Evolutionary conservation across 2,888 invertebrate species (phyloP).

Genomic region (Candidula unifasciata): DNA sequence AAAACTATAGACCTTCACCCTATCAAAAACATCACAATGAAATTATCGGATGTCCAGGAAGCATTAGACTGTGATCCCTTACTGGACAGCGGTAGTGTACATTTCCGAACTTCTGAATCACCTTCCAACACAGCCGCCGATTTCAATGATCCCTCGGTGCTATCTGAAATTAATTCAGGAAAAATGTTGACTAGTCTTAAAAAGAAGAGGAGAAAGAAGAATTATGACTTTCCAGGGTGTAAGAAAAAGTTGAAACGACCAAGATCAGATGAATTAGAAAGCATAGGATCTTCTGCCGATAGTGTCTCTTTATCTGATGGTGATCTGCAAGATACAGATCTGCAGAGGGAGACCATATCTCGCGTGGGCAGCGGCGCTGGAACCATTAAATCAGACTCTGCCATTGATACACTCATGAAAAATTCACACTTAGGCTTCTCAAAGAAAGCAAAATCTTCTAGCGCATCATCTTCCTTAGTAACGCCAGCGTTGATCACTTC

Average conservation of each 20-base stretch:
- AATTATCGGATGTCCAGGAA: slow-evolving; percentile 58
- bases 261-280: slow-evolving; percentile 34
- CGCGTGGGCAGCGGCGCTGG: neutral
- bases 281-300: slow-evolving; percentile 40
- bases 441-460: slow-evolving; percentile 27
- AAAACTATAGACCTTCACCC: slow-evolving; percentile 60
- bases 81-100: slow-evolving; percentile 23
- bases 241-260: slow-evolving; percentile 52
- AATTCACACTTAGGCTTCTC: slow-evolving; percentile 57
- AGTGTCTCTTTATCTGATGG: slow-evolving; percentile 44
- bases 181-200: slow-evolving; percentile 35
- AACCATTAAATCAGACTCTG: slow-evolving; percentile 47
- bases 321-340: slow-evolving; percentile 29
- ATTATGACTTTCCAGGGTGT: slow-evolving; percentile 56
- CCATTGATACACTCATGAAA: slow-evolving; percentile 59
- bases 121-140: slow-evolving; percentile 19
- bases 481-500: slow-evolving; percentile 1
- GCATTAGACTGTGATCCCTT: slow-evolving; percentile 52
- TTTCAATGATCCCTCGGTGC: neutral
- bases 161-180: slow-evolving; percentile 5
- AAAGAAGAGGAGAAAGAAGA: slow-evolving; percentile 51
- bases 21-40: slow-evolving; percentile 59
- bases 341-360: neutral
- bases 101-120: slow-evolving; percentile 14
- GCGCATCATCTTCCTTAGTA: neutral